A percentile compares a stretch with the other conserved stretches of the same genome.
phyloP scores from a whole-genome alignment of 2,797 vertebrate species.

The Xenentodon cancila region DNA sequence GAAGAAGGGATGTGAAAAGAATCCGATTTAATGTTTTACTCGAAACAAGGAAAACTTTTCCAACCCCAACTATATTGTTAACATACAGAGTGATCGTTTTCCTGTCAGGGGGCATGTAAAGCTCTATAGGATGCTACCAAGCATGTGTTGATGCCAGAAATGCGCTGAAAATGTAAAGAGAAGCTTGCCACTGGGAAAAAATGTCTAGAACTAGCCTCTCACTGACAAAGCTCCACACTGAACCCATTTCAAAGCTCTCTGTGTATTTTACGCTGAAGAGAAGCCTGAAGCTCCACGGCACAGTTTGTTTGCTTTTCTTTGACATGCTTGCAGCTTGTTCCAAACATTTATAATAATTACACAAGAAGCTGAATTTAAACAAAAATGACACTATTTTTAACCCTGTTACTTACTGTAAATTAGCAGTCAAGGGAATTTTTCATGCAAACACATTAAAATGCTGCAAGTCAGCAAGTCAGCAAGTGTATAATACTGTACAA shows the following conservation, averaged over 20 bases:
- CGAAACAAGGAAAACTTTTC: not conserved
- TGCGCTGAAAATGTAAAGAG: slow-evolving; percentile 9
- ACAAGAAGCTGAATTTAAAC: slow-evolving; percentile 33
- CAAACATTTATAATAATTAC: slow-evolving; percentile 38
- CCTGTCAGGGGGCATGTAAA: not conserved
- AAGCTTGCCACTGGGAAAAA: slow-evolving; percentile 16
- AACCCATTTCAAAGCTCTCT: not conserved
- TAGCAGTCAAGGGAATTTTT: slow-evolving; percentile 16
- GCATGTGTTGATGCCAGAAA: slow-evolving; percentile 17
- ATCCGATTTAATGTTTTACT: too few relatives aligned
- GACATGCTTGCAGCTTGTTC: slow-evolving; percentile 20
- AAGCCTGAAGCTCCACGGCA: too few relatives aligned
- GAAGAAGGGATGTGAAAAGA: too few relatives aligned
- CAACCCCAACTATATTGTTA: not conserved
- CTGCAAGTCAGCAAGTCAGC: not conserved
- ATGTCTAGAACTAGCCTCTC: slow-evolving; percentile 12
- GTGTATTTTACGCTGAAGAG: slow-evolving; percentile 8
- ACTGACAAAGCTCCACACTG: not conserved
- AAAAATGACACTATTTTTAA: slow-evolving; percentile 24
- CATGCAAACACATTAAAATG: not conserved
- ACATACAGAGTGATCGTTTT: not conserved
- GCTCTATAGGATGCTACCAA: not conserved
- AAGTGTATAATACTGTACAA: not conserved
- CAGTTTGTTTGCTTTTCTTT: slow-evolving; percentile 29
- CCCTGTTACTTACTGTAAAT: slow-evolving; percentile 43